Evolutionary conservation across 2,113 vertebrate genomes (phyloP).

Genomic region (Labeo rohita): DNA sequence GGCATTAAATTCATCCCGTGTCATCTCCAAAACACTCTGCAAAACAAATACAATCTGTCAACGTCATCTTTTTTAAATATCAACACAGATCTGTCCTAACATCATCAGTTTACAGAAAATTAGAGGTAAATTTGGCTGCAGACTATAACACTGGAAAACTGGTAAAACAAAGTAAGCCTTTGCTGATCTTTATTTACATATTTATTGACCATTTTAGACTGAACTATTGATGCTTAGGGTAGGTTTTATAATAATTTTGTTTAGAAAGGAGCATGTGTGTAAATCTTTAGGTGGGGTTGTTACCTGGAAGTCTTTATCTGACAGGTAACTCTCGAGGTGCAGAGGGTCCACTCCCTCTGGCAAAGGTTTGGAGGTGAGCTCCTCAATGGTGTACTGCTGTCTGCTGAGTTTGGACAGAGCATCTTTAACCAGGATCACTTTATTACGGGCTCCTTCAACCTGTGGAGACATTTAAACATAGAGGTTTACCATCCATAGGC

Average conservation of each 20-base stretch:
- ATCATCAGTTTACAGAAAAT: not conserved
- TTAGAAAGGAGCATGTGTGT: not conserved
- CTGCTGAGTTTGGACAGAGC: constrained; percentile 75
- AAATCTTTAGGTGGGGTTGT: not conserved
- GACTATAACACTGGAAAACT: not conserved
- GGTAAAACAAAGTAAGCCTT: not conserved
- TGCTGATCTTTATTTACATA: not conserved
- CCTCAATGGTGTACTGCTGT: constrained; percentile 77
- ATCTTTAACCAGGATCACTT: constrained; percentile 77
- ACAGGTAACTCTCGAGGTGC: constrained; percentile 79
- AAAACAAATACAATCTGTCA: constrained; percentile 42
- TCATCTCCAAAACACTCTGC: constrained; percentile 76
- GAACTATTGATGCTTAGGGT: not conserved
- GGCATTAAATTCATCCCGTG: constrained; percentile 75
- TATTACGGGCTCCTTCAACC: constrained; percentile 66
- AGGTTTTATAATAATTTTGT: not conserved
- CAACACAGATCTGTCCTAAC: not conserved
- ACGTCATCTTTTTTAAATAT: not conserved
- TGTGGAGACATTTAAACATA: constrained; percentile 45
- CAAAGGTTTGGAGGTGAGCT: constrained; percentile 74
- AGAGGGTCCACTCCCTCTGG: constrained; percentile 83
- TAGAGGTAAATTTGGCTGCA: not conserved
- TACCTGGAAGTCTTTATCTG: constrained; percentile 81
- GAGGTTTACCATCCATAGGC: not conserved
- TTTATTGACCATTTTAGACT: not conserved